A percentile compares a stretch with the other conserved stretches of the same genome.
Evolutionary conservation across 2,797 vertebrate genomes (phyloP).

Genomic region (Hybognathus amarus): DNA sequence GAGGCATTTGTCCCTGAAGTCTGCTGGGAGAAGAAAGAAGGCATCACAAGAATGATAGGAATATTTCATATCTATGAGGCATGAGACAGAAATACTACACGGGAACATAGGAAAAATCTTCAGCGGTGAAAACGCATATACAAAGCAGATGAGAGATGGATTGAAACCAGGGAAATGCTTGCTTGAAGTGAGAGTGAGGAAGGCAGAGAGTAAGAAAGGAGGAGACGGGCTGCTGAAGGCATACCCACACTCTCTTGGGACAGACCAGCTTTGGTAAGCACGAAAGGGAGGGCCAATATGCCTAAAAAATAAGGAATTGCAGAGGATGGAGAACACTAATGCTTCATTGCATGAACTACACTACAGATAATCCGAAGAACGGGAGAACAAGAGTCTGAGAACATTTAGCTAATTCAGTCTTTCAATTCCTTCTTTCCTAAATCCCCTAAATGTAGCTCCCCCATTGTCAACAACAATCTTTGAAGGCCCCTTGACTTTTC

Average conservation of each 20-base stretch:
- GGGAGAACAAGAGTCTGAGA: neutral
- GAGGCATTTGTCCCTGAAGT: conserved; percentile 10
- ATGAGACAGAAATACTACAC: conserved; percentile 39
- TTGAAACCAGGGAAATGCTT: conserved; percentile 27
- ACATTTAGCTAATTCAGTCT: conserved; percentile 37
- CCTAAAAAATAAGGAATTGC: conserved; percentile 2
- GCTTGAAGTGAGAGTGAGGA: conserved; percentile 3
- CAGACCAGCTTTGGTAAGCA: conserved; percentile 42
- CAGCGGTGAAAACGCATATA: neutral
- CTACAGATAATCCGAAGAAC: neutral
- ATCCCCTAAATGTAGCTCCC: conserved; percentile 23
- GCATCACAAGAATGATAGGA: conserved; percentile 30
- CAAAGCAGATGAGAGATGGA: conserved; percentile 13
- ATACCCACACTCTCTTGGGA: conserved; percentile 44
- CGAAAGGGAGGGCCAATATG: conserved; percentile 13
- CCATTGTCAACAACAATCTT: neutral
- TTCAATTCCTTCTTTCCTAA: conserved; percentile 49
- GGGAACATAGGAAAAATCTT: conserved; percentile 26
- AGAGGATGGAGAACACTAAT: conserved; percentile 11
- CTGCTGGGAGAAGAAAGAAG: conserved; percentile 16
- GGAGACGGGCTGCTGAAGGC: conserved; percentile 23
- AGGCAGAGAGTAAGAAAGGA: neutral
- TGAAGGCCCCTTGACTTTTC: no score
- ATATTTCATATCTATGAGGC: conserved; percentile 13
- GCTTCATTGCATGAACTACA: conserved; percentile 25